Evolutionary conservation across 2,113 vertebrate genomes (phyloP).

Genomic region (Miniopterus natalensis): DNA sequence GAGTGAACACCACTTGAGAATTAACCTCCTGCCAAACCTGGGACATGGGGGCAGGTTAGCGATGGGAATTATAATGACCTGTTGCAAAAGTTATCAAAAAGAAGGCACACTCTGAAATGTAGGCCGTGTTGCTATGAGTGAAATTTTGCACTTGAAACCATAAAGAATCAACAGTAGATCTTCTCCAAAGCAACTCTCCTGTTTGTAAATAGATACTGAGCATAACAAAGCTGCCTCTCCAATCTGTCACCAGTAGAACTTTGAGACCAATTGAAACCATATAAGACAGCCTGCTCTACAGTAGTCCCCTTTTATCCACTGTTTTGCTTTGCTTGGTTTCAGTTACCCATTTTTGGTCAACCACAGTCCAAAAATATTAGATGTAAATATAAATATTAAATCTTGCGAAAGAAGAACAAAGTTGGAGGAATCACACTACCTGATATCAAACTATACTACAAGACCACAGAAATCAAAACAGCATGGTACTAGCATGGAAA

Average conservation of each 20-base stretch:
- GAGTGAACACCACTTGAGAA: constrained; percentile 83
- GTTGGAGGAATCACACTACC: background rate
- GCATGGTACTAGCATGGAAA: background rate
- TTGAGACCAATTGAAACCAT: background rate
- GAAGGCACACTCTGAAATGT: background rate
- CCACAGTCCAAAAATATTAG: too few species aligned
- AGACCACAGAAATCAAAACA: background rate
- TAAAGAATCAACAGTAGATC: background rate
- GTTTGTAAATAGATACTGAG: background rate
- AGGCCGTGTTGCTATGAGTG: background rate
- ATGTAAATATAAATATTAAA: background rate
- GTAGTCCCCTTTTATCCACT: background rate
- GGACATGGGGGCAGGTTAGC: background rate
- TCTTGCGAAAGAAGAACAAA: background rate
- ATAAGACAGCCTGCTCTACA: background rate
- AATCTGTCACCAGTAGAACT: background rate
- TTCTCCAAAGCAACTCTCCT: background rate
- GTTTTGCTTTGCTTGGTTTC: background rate
- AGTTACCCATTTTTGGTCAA: background rate
- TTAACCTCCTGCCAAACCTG: constrained; percentile 86
- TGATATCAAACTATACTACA: background rate
- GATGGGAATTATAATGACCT: too few species aligned
- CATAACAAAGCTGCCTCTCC: background rate
- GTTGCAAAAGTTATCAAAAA: background rate
- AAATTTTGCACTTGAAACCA: background rate